Percentiles rank a stretch among this genome's conserved stretches.
These are phyloP conservation scores for Melitaea athalia DNA, from an alignment of 2,888 invertebrate genomes.

Conservation along the genomic window DNA sequence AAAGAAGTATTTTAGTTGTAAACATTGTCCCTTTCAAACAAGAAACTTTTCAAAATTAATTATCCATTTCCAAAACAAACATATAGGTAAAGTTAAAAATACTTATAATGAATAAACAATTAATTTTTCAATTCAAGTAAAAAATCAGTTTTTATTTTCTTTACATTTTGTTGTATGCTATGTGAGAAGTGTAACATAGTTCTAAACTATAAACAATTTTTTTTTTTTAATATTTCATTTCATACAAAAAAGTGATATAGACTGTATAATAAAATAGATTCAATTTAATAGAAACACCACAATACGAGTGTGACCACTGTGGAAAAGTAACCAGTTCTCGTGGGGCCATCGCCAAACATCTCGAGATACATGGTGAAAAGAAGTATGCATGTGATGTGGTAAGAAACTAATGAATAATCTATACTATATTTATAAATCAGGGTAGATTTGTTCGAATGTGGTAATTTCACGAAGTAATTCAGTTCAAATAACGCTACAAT, in stretches of 20 bases:
- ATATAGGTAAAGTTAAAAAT: conserved; percentile 53
- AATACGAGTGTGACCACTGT: conserved; percentile 87
- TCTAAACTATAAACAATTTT: too few species aligned
- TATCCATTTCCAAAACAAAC: conserved; percentile 59
- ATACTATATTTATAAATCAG: too few species aligned
- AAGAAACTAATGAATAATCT: conserved; percentile 40
- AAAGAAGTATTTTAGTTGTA: conserved; percentile 56
- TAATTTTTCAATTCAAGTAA: too few species aligned
- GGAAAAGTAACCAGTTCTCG: conserved; percentile 88
- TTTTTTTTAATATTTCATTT: too few species aligned
- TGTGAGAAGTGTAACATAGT: neutral
- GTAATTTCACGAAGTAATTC: too few species aligned
- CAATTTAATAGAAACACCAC: conserved; percentile 47
- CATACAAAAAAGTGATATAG: too few species aligned
- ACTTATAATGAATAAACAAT: too few species aligned
- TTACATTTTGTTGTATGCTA: neutral
- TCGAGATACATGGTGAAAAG: conserved; percentile 84
- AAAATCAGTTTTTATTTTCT: neutral
- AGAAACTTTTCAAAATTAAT: conserved; percentile 67
- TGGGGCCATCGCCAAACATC: conserved; percentile 89
- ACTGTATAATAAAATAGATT: too few species aligned
- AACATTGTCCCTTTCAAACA: conserved; percentile 58
- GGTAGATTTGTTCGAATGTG: too few species aligned
- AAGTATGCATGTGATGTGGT: conserved; percentile 86
- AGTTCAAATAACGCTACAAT: too few species aligned